Conservation (phyloP, 2,797 vertebrate genomes). For the Lepus oiostolus region DNA sequence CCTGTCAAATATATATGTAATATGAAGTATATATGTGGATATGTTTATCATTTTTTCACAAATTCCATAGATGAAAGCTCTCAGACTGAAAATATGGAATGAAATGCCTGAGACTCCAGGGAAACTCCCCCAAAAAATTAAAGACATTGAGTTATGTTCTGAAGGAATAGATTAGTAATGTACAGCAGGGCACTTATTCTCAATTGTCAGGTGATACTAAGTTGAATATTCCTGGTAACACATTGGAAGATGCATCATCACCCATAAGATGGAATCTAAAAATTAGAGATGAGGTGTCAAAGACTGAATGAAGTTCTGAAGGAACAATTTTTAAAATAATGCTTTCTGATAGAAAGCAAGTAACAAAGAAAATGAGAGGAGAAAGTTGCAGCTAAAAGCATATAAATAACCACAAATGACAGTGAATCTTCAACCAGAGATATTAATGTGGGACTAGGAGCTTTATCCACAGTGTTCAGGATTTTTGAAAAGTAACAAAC, state of each 20-base stretch:
- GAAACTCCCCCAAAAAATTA: neutral
- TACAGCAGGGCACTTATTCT: neutral
- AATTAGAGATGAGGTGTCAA: slow-evolving; percentile 37
- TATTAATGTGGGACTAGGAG: neutral
- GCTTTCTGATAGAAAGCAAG: slow-evolving; percentile 29
- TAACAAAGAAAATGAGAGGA: neutral
- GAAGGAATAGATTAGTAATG: neutral
- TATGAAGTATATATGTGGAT: neutral
- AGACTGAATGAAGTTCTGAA: slow-evolving; percentile 43
- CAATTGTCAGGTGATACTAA: slow-evolving; percentile 27
- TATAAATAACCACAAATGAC: slow-evolving; percentile 37
- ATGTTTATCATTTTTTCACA: neutral
- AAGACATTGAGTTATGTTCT: neutral
- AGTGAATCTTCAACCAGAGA: neutral
- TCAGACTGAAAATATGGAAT: neutral
- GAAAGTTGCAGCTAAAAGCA: neutral
- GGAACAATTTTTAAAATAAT: slow-evolving; percentile 45
- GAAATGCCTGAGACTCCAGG: neutral
- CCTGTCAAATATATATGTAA: neutral
- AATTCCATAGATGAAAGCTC: neutral
- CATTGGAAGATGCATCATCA: neutral
- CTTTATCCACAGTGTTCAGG: neutral
- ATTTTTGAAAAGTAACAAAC: slow-evolving; percentile 15
- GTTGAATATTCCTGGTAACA: slow-evolving; percentile 36
- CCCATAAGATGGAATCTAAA: slow-evolving; percentile 49